phyloP scores from a whole-genome alignment of 2,113 vertebrate species.

The Bubo blakistoni region DNA sequence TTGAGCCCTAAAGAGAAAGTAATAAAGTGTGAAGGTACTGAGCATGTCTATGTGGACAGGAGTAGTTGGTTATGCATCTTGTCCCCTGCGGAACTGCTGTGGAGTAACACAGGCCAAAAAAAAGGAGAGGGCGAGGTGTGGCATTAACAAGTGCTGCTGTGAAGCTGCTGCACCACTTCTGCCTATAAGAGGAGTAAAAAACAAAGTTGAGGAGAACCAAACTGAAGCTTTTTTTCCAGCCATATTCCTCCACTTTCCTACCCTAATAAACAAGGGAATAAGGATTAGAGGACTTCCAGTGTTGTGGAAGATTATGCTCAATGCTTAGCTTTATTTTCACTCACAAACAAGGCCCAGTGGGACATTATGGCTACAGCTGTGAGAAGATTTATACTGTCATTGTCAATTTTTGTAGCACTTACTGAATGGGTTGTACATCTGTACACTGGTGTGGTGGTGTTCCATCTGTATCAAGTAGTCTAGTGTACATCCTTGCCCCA shows the following conservation, averaged over 20 bases:
- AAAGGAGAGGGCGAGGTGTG: fast-evolving
- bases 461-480: background rate
- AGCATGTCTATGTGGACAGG: background rate
- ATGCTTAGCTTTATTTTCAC: background rate
- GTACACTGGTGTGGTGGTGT: background rate
- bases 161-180: background rate
- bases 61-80: background rate
- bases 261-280: background rate
- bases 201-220: background rate
- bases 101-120: background rate
- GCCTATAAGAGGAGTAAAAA: background rate
- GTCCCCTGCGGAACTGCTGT: background rate
- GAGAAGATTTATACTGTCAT: background rate
- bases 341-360: background rate
- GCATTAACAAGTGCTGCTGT: background rate
- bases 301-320: background rate
- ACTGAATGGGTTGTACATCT: background rate
- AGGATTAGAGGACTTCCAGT: background rate
- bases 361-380: background rate
- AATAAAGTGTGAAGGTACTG: background rate
- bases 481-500: fast-evolving
- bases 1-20: background rate
- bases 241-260: background rate
- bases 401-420: background rate
- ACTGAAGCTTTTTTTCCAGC: background rate